phyloP scores from a whole-genome alignment of 2,888 invertebrate genomes.

The Tetramorium bicarinatum region DNA sequence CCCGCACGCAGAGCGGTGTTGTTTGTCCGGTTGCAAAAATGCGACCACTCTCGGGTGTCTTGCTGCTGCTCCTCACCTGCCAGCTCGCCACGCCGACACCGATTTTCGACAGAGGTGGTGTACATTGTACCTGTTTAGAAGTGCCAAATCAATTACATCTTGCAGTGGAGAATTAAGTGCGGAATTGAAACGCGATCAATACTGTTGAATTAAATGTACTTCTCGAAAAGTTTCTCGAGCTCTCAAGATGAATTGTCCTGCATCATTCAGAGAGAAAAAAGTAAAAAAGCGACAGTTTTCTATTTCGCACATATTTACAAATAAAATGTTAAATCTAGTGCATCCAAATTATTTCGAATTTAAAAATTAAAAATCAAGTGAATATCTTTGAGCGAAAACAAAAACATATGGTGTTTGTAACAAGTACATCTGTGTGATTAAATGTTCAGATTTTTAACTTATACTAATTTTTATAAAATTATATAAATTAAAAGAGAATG shows the following conservation, averaged over 20 bases:
- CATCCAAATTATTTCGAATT: constrained; percentile 1
- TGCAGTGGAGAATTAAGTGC: not conserved
- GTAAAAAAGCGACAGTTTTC: not conserved
- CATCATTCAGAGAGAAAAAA: not conserved
- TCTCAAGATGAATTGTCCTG: not conserved
- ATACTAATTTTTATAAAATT: not conserved
- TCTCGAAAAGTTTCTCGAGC: not conserved
- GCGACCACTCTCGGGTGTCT: constrained; percentile 40
- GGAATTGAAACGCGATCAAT: not conserved
- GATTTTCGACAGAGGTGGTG: constrained; percentile 63
- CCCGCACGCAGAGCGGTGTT: constrained; percentile 40
- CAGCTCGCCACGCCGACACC: constrained; percentile 46
- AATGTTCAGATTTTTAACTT: not conserved
- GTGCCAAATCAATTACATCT: constrained; percentile 8
- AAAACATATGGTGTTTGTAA: not conserved
- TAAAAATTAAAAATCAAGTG: not conserved
- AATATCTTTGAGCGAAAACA: not conserved
- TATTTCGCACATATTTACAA: not conserved
- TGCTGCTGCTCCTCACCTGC: constrained; percentile 60
- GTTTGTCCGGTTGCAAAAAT: constrained; percentile 60
- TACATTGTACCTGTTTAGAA: constrained; percentile 15
- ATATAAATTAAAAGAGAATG: not conserved
- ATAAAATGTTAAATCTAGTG: not conserved
- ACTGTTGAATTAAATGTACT: constrained; percentile 3
- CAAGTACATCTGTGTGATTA: not conserved